Base-by-base conservation (phyloP, 1,140 invertebrate genomes). In the Drosophila truncata region DNA sequence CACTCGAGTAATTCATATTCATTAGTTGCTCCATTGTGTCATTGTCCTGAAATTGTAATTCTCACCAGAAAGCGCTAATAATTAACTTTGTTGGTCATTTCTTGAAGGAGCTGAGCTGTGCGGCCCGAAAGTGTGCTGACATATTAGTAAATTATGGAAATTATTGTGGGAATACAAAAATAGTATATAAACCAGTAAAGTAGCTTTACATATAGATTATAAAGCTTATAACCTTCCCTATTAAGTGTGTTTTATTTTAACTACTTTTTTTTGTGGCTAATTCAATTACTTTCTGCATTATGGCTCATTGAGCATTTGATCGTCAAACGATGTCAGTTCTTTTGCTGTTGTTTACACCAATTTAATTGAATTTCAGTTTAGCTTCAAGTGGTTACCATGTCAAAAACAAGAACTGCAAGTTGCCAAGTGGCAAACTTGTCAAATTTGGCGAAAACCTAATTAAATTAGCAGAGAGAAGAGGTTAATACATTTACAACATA, bases 1-100 rank as follows among this genome's bases (percentile, higher is more conserved):
- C 23, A 47, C 44, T 58, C 63, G 75, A 73, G 77, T 78, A 88
- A 87, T 87, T 87, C 85, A 88, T 87, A 87, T 87, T 87, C 84
- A 87, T 87, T 87, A 87, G 84, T 66, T 58, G 58, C n/a, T 37
- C 77, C 67, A 88, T 87, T 87, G 84, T 87, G 77, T 74, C 65
- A 39, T 71, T 72, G 84, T 75, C 65, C 60, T 78, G 62, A 67
- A 80, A 78, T 64, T 78, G 73, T 67, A 71, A 69, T 70, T 62
- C 59, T 54, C 59, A 67, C 54, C 65, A 54, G 62, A 80, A 77
- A 67, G 76, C 37, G 54, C 57, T 70, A 58, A 49, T 76, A 85
- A 85, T 81, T 81, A 78, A 84, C 58, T 57, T 59, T 23, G 50
- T 59, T 41, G 31, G 18, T 10, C 20, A 47, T 37, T 41, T 37